Evolutionary conservation across 2,113 vertebrate genomes (phyloP), one percentile per base, ranked within the genome.

Genomic region (Nesospiza acunhae): DNA sequence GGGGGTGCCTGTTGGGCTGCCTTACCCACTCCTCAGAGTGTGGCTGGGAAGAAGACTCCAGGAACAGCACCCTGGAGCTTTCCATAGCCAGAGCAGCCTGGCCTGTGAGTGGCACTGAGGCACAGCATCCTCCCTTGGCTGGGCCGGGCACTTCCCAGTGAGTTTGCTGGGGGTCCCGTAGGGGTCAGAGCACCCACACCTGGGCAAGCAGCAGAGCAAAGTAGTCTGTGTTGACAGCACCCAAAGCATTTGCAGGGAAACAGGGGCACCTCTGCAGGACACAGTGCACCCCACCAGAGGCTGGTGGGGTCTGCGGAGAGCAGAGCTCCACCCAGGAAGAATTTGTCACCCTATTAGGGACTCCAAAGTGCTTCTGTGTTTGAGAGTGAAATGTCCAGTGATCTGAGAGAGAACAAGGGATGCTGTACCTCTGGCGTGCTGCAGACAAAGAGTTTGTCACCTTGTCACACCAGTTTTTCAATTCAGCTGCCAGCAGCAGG

Each of bases 151-250:
- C 20, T 13, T 73, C 44, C 55, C 53, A 17, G n/a, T 23, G 47
- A 24, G 21, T 31, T 53, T 67, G 53, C 27, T 4, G 4, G 23
- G 9, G 5, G 18, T 72, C 17, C 10, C 26, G 15, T 30, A 26
- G 14, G 11, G 41, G n/a, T 56, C 7, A 6, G 31, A 20, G 59
- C 49, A 46, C 22, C 28, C 17, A 30, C 35, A 47, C 3, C 15
- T 20, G 1, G 41, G 26, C 16, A 68, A 30, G 49, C 2, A 3
- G 10, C 4, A 2, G 33, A 46, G 49, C 3, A 0, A 7, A 79
- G 33, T 13, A 41, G 7, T 6, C 20, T 37, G 11, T 41, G 55
- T 28, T 55, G 27, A 31, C 11, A 11, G 5, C 27, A 27, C 22
- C 49, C 56, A 14, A 4, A 35, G 37, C 18, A 13, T 60, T 56